Evolutionary conservation across 2,113 vertebrate species (phyloP).

Genomic region (Sminthopsis crassicaudata): DNA sequence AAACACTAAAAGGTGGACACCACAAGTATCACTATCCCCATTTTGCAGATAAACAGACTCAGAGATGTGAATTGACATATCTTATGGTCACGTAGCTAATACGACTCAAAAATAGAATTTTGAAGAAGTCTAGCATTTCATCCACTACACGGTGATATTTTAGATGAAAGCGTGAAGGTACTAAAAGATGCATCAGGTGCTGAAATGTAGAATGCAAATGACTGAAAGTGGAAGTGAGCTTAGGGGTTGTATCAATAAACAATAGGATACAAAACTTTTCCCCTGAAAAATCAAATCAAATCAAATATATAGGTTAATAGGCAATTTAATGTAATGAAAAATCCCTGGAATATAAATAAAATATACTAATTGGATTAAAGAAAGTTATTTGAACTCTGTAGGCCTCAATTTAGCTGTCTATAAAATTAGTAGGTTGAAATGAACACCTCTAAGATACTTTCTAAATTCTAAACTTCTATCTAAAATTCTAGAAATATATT

Average conservation of each 20-base stretch:
- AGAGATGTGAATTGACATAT: background rate
- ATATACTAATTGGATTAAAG: background rate
- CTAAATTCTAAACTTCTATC: background rate
- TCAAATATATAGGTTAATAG: background rate
- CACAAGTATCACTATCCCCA: background rate
- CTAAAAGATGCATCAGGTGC: background rate
- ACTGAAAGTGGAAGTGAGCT: background rate
- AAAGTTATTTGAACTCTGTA: background rate
- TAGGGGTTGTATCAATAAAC: background rate
- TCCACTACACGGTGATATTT: background rate
- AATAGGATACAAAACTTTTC: background rate
- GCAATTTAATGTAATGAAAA: background rate
- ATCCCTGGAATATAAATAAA: background rate
- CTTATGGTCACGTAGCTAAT: background rate
- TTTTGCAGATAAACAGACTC: background rate
- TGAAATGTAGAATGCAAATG: background rate
- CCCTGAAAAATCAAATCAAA: background rate
- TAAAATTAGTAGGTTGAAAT: background rate
- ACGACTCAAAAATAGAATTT: background rate
- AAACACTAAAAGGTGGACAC: background rate
- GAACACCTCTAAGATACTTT: background rate
- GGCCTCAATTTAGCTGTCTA: background rate
- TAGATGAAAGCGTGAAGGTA: background rate
- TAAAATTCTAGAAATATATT: background rate
- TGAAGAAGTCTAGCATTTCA: background rate